Conservation (phyloP, 2,113 vertebrate species). For the Melanotaenia duboulayi region DNA sequence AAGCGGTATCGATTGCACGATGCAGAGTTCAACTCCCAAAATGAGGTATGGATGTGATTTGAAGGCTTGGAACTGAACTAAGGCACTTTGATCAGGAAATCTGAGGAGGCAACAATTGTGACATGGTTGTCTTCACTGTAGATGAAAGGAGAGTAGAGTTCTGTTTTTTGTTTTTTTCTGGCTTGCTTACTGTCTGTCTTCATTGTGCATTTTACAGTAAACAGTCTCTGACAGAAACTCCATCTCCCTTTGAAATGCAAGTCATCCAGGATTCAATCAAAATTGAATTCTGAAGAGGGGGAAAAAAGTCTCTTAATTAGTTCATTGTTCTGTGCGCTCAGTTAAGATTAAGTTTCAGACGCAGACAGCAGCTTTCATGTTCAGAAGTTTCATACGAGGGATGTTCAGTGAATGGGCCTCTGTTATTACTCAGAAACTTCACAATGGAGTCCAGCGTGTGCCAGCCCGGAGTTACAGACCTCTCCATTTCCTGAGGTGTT, state of each 20-base stretch:
- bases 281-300: slow-evolving; percentile 26
- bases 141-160: slow-evolving; percentile 70
- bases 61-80: slow-evolving; percentile 61
- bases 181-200: slow-evolving; percentile 39
- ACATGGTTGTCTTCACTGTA: slow-evolving; percentile 67
- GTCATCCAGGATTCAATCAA: slow-evolving; percentile 63
- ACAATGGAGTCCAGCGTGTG: slow-evolving; percentile 26
- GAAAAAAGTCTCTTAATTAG: slow-evolving; percentile 55
- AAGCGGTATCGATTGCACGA: slow-evolving; percentile 61
- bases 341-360: slow-evolving; percentile 44
- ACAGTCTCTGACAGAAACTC: slow-evolving; percentile 59
- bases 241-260: slow-evolving; percentile 46
- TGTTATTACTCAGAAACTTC: slow-evolving; percentile 41
- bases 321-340: slow-evolving; percentile 43
- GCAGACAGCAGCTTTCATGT: slow-evolving; percentile 62
- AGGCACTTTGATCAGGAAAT: slow-evolving; percentile 76
- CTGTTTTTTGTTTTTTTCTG: not conserved
- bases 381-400: slow-evolving; percentile 44
- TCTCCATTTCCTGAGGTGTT: slow-evolving; percentile 33
- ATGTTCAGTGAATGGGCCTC: slow-evolving; percentile 23
- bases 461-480: slow-evolving; percentile 36
- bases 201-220: slow-evolving; percentile 62
- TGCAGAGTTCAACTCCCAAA: slow-evolving; percentile 54
- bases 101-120: slow-evolving; percentile 67
- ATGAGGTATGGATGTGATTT: slow-evolving; percentile 59